Percentiles rank a stretch among this genome's conserved stretches.
phyloP scores from a whole-genome alignment of 2,888 invertebrate species.

The Tribolium freemani region DNA sequence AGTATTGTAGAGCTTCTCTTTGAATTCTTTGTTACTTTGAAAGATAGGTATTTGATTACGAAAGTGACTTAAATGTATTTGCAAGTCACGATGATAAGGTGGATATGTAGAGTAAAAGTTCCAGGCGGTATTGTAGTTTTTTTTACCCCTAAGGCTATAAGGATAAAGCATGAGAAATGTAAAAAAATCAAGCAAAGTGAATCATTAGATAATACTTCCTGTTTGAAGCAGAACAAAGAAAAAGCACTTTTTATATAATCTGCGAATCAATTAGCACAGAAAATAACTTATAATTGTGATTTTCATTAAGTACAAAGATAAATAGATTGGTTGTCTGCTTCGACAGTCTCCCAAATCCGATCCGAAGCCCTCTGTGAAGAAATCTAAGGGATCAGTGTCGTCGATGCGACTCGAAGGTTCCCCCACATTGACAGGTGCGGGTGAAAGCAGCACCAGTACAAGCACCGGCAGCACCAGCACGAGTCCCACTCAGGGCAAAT shows the following conservation, averaged over 20 bases:
- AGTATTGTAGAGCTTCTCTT: no score
- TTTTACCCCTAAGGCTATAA: background rate
- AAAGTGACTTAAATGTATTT: no score
- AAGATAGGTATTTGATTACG: background rate
- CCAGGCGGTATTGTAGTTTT: background rate
- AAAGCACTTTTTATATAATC: no score
- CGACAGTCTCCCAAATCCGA: constrained; percentile 56
- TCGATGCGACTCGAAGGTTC: constrained; percentile 33
- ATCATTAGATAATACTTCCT: no score
- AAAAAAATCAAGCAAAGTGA: no score
- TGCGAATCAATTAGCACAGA: no score
- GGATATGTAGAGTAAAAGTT: background rate
- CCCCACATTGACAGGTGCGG: constrained; percentile 57
- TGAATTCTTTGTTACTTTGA: no score
- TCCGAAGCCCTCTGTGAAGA: constrained; percentile 42
- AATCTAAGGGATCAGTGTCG: constrained; percentile 48
- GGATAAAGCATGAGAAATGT: background rate
- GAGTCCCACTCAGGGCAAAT: constrained; percentile 63
- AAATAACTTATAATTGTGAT: no score
- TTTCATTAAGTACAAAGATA: no score
- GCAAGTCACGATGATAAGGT: background rate
- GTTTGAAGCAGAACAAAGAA: no score
- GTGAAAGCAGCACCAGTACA: constrained; percentile 65
- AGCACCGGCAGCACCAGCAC: constrained; percentile 59
- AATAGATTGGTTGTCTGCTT: background rate